A percentile compares a stretch with the other conserved stretches of the same genome.
phyloP scores from a whole-genome alignment of 2,888 invertebrate species.

The Pycnomerus fuliginosus region DNA sequence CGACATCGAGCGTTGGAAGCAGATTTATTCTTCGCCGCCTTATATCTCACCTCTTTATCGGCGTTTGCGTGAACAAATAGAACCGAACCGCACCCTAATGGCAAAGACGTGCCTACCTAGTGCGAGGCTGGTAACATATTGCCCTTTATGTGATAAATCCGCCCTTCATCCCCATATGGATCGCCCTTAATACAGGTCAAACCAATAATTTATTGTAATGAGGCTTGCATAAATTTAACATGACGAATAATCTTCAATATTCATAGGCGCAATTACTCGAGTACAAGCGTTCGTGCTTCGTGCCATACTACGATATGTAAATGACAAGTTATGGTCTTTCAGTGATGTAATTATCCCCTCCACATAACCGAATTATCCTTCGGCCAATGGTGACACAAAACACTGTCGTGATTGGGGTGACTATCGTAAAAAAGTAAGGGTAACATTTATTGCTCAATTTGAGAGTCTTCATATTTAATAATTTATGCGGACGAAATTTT shows the following conservation, averaged over 20 bases:
- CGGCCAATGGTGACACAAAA: constrained; percentile 29
- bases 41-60: constrained; percentile 29
- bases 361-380: constrained; percentile 27
- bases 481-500: constrained; percentile 4
- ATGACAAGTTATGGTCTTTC: constrained; percentile 31
- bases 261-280: constrained; percentile 32
- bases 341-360: constrained; percentile 29
- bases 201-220: constrained; percentile 23
- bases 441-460: constrained; percentile 21
- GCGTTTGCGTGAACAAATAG: constrained; percentile 28
- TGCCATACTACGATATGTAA: constrained; percentile 31
- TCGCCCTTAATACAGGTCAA: background rate
- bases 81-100: constrained; percentile 21
- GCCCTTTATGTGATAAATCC: constrained; percentile 2
- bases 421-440: constrained; percentile 18
- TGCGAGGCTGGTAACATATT: constrained; percentile 20
- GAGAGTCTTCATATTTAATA: constrained; percentile 7
- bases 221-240: constrained; percentile 34
- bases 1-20: constrained; percentile 15
- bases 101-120: constrained; percentile 28
- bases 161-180: constrained; percentile 16
- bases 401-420: constrained; percentile 28
- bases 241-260: constrained; percentile 36
- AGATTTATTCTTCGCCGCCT: constrained; percentile 29
- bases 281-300: constrained; percentile 22